Evolutionary conservation across 2,113 vertebrate species (phyloP), one percentile per base, ranked within the genome.

Genomic region (Megaleporinus macrocephalus): DNA sequence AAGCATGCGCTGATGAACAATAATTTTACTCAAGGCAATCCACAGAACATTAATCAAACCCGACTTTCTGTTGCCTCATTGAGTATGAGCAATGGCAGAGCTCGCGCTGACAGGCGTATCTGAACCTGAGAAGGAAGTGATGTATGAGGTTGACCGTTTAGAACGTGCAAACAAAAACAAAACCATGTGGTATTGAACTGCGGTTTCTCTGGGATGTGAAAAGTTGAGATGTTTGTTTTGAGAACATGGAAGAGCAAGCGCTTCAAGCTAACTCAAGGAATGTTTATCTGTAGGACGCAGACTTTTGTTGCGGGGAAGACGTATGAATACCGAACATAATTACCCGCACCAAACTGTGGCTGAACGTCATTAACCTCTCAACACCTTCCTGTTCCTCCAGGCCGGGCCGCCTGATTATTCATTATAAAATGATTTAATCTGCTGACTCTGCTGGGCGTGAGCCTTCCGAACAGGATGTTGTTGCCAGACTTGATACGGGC

Each of bases 401-500:
- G 36, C 72, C 80, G 47, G 47, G 73, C 61, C 53, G 24, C 0
- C 26, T 29, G 47, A 61, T 24, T 62, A 36, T 47, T 80, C 30
- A 61, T 68, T 81, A 59, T 27, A 51, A 82, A 70, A 76, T 61
- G 33, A 30, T 75, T 77, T 30, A 75, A 69, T 44, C 76, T 70
- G 53, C 20, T 10, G 27, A 9, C 65, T 79, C 44, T 44, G 65
- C 57, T 75, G 65, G 36, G 6, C 22, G 49, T 44, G 57, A 59
- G 33, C 20, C 33, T 81, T 82, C 69, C 55, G 5, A 73, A 7
- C 69, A 77, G 69, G 74, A 63, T 62, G 49, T 61, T 24, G 5
- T 27, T 44, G 51, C 29, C 73, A 68, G 69, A 61, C 59, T 47
- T 61, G n/a, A 68, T 66, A 26, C 29, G 66, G 26, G 18, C 13